Evolutionary conservation across 1,140 invertebrate genomes (phyloP).

Genomic region (Agrypnia vestita): DNA sequence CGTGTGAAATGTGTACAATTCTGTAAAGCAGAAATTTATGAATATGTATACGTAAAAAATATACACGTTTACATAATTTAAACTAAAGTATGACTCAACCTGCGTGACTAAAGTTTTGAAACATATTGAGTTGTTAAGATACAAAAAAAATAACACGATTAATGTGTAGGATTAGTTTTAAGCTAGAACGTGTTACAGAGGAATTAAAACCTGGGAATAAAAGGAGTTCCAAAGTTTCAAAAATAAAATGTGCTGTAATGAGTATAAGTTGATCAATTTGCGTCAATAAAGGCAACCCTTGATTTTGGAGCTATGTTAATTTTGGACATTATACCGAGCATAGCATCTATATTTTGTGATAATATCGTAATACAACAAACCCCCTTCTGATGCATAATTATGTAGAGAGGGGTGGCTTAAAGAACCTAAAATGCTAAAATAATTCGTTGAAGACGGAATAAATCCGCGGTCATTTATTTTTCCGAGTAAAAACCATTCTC

Average conservation of each 20-base stretch:
- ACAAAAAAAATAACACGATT: conserved; percentile 38
- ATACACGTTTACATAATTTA: background rate
- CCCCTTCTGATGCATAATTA: background rate
- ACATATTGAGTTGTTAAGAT: conserved; percentile 42
- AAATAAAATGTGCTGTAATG: conserved; percentile 12
- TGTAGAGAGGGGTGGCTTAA: too few relatives aligned
- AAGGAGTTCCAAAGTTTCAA: background rate
- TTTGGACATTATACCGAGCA: background rate
- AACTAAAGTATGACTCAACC: conserved; percentile 39
- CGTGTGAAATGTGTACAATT: conserved; percentile 6
- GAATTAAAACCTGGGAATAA: conserved; percentile 18
- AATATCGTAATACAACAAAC: conserved; percentile 1
- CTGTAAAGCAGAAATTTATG: background rate
- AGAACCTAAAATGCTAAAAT: too few relatives aligned
- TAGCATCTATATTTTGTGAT: background rate
- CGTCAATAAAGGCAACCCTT: background rate
- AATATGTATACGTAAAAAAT: background rate
- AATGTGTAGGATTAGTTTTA: conserved; percentile 35
- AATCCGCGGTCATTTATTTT: too few relatives aligned
- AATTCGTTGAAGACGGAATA: too few relatives aligned
- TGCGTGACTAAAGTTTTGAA: conserved; percentile 38
- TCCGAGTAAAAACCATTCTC: too few relatives aligned
- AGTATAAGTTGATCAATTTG: background rate
- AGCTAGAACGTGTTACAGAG: conserved; percentile 1
- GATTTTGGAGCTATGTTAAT: conserved; percentile 26